phyloP scores from a whole-genome alignment of 2,797 vertebrate species.

The Myotis daubentonii region DNA sequence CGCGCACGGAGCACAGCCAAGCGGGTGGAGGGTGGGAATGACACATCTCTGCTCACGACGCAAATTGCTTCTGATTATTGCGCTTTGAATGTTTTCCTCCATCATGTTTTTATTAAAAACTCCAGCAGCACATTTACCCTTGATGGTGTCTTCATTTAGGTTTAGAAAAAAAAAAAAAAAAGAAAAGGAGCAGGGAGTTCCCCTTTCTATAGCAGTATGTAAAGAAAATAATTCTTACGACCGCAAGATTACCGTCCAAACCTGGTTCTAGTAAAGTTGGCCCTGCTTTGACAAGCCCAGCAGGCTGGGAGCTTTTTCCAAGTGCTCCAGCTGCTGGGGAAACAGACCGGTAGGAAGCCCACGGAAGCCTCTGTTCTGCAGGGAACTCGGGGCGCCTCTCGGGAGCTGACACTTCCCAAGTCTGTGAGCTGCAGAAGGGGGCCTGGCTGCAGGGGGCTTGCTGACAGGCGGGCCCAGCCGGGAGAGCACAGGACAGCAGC shows the following conservation, averaged over 20 bases:
- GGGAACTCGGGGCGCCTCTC: neutral
- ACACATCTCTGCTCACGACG: constrained; percentile 83
- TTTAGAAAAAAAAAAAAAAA: constrained; percentile 68
- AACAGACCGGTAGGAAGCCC: constrained; percentile 79
- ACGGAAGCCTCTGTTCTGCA: constrained; percentile 61
- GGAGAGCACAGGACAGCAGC: neutral
- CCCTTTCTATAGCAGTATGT: constrained; percentile 85
- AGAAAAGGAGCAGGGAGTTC: constrained; percentile 52
- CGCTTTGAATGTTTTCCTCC: constrained; percentile 85
- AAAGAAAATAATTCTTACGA: constrained; percentile 87
- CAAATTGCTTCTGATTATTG: constrained; percentile 88
- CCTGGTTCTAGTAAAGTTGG: constrained; percentile 87
- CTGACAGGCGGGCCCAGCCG: neutral
- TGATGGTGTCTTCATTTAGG: constrained; percentile 90
- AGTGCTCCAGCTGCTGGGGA: constrained; percentile 85
- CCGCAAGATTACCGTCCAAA: constrained; percentile 86
- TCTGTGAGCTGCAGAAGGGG: constrained; percentile 10
- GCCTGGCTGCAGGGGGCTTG: neutral
- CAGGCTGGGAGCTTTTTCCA: constrained; percentile 85
- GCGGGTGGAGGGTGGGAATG: constrained; percentile 54
- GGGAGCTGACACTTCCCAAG: constrained; percentile 46
- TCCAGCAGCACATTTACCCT: constrained; percentile 84
- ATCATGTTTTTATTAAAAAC: constrained; percentile 87
- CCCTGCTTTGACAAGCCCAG: constrained; percentile 85
- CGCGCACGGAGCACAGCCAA: constrained; percentile 72